Evolutionary conservation across 2,797 vertebrate genomes (phyloP), one percentile per base, ranked within the genome.

Genomic region (Echiichthys vipera): DNA sequence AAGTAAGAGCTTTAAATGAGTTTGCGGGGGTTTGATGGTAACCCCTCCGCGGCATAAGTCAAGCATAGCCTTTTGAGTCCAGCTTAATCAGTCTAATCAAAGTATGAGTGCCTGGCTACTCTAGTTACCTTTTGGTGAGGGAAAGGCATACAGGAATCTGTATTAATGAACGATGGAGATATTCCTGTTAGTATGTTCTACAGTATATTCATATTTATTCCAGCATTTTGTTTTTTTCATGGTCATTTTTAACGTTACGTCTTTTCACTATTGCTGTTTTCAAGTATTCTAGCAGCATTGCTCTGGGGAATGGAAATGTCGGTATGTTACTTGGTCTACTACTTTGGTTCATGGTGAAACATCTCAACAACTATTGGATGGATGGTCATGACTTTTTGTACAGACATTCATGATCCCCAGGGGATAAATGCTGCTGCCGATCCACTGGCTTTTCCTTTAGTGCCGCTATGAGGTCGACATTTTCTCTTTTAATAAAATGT

Each of bases 21-120:
- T 72, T 83, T 77, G n/a, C 2, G 3, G 3, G 58, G 36, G 40
- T 56, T 69, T 47, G 65, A 20, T 64, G 58, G 25, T 58, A 24
- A 54, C 51, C 55, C 65, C n/a, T 3, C n/a, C 18, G 70, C 45
- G 74, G 30, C 32, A 42, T 56, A 68, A 79, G 68, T 84, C 65
- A 71, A 22, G 53, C 63, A 47, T 29, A 15, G 39, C 32, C 24
- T 14, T 63, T 71, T 49, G 24, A 74, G 34, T 64, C 24, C 1
- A 18, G 42, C 50, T 45, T 65, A 30, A 73, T 70, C 36, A 63
- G 42, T 51, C 29, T n/a, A 65, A 68, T 63, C 51, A 62, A 50
- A 51, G 49, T 18, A 3, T 14, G 15, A 70, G 57, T 5, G n/a
- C 12, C 40, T 36, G 57, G 7, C 6, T 13, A 18, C 12, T 72